These are phyloP conservation scores for Peribatodes rhomboidaria DNA, from an alignment of 2,888 invertebrate genomes.

Conservation along the genomic window DNA sequence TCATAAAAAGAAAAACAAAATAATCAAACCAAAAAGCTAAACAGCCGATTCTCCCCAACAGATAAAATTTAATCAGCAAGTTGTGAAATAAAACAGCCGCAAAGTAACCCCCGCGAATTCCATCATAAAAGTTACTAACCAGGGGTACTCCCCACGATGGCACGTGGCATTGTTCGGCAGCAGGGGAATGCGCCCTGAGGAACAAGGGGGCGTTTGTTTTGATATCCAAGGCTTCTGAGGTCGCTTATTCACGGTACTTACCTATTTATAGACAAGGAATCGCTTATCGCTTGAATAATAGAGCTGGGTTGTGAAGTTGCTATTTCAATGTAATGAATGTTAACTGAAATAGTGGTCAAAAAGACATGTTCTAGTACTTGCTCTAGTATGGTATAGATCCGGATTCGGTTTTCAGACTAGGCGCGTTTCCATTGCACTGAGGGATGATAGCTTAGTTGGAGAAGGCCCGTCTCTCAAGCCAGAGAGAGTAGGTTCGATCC, in stretches of 20 bases:
- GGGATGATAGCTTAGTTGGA: no score
- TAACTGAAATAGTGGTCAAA: neutral
- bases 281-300: neutral
- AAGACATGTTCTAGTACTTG: neutral
- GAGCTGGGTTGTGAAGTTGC: neutral
- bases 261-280: neutral
- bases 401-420: no score
- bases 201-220: conserved; percentile 22
- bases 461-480: no score
- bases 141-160: conserved; percentile 15
- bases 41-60: neutral
- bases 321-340: neutral
- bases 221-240: conserved; percentile 16
- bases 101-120: conserved; percentile 11
- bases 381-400: no score
- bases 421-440: no score
- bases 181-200: neutral
- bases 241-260: conserved; percentile 11
- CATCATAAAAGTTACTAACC: conserved; percentile 27
- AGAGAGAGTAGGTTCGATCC: no score
- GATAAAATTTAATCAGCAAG: conserved; percentile 18
- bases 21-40: neutral
- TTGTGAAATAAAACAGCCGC: conserved; percentile 17
- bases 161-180: conserved; percentile 23
- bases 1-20: neutral